Evolutionary conservation across 2,113 vertebrate genomes (phyloP), one percentile per base, ranked within the genome.

Genomic region (Notiomystis cincta): DNA sequence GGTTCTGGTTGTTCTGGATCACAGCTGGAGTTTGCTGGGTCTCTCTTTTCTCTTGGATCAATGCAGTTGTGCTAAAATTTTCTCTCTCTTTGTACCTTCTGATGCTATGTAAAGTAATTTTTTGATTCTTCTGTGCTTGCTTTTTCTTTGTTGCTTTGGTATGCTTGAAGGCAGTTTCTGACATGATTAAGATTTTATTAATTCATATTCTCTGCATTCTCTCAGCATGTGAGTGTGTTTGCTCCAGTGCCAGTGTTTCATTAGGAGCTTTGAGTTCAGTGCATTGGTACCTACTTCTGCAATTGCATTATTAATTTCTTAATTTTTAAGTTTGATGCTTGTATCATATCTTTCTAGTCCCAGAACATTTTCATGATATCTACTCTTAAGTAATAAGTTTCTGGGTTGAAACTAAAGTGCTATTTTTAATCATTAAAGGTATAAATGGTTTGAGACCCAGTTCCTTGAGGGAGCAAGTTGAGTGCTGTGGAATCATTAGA

Each of bases 401-500:
- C 91, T 92, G 38, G 48, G 71, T 82, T 89, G 89, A 89, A 90
- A 87, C 80, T 40, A 25, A 92, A 84, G 80, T 78, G 38, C 76
- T 96, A 31, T 93, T 96, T 97, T 95, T 93, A 89, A 67, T 96
- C 82, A 40, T 89, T 73, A 53, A 86, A 87, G 22, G 53, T 94
- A 47, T 78, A 82, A 95, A 95, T 91, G 86, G 28, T 94, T 94
- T 92, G 93, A 89, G 87, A 96, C 87, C 65, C 61, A 53, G 83
- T 93, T 95, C 82, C 89, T 89, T 91, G 65, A 95, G 91, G 93
- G 95, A 95, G 57, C 56, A 56, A 45, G 91, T 56, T 76, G 69
- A 75, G 48, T 84, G 65, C 91, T 77, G 75, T 87, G 66, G 71
- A 92, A 82, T 95, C 8, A 3, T 94, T 91, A 95, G 89, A 84